Evolutionary conservation across 1,140 invertebrate genomes (phyloP), one percentile per base, ranked within the genome.

Genomic region (Mercenaria mercenaria): DNA sequence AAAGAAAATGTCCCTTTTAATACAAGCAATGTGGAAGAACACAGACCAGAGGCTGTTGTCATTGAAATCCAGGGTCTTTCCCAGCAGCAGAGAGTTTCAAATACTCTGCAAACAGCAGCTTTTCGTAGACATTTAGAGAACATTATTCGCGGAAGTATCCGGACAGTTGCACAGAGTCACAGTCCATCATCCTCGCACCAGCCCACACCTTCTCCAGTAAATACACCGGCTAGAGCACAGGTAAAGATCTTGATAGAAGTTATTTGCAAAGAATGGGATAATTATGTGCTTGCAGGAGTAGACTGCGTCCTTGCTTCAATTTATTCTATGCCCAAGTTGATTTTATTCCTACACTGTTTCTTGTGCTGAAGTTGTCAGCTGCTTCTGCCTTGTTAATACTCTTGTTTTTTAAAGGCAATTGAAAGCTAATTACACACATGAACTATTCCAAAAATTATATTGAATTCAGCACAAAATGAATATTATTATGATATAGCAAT

Each of bases 11-110:
- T 91, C 43, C 91, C 92, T 23, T 86, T 91, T 1, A 94, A 93
- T 82, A 84, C 86, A 43, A 86, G 91, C 41, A 79, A 81, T 91
- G 93, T 93, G 64, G 93, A 93, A 74, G 92, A 93, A 50, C 94
- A 95, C 64, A 79, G 94, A 50, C 94, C 94, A 23, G 94, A 95
- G 50, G 84, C 93, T 15, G 90, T 95, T 32, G 90, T 94, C 0
- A 93, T 95, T 15, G 94, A 95, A 84, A 94, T 95, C 4, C 90
- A 93, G 74, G 91, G 92, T 34, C 61, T 95, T 47, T 90, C 93
- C 18, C 93, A 95, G 52, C 90, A 92, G 23, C 90, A 92, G 1
- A 91, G 93, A 26, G 94, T 95, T 6, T 94, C 94, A 23, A 93
- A 92, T 37, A 72, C 93, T 15, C 89, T 95, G 0, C 93, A 94